A percentile compares a stretch with the other conserved stretches of the same genome.
These are phyloP conservation scores for Liasis olivaceus DNA, from an alignment of 2,797 vertebrate species.

Conservation along the genomic window DNA sequence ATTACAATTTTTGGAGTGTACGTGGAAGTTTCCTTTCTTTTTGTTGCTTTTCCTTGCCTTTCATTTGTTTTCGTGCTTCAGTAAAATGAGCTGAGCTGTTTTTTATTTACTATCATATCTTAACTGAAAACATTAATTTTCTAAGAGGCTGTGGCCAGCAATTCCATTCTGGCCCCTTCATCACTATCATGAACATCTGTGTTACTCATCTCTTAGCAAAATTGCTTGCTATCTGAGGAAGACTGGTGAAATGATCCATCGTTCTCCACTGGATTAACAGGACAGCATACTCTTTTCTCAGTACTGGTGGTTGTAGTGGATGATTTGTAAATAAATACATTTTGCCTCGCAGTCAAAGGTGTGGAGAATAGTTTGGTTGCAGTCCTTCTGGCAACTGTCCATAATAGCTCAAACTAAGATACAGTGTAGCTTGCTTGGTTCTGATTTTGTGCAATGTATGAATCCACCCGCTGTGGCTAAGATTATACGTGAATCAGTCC, in stretches of 20 bases:
- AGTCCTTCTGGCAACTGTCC: neutral
- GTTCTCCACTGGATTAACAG: neutral
- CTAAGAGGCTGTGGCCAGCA: neutral
- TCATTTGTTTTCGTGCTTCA: neutral
- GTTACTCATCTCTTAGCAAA: neutral
- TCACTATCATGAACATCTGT: neutral
- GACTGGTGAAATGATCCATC: neutral
- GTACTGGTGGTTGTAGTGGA: neutral
- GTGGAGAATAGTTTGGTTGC: neutral
- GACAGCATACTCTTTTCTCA: neutral
- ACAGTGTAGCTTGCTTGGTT: neutral
- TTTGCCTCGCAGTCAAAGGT: neutral
- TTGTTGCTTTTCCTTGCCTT: neutral
- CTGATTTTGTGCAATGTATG: neutral
- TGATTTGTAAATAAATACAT: neutral
- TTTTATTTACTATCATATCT: neutral
- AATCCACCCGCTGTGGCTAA: neutral
- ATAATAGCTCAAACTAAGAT: neutral
- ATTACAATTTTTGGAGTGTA: neutral
- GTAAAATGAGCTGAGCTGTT: neutral
- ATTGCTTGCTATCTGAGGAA: neutral
- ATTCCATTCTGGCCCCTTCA: neutral
- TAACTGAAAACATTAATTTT: neutral
- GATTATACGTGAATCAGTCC: neutral
- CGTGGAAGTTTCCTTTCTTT: neutral